Conservation (phyloP, 2,113 vertebrate species). For the Pterocles burchelli region DNA sequence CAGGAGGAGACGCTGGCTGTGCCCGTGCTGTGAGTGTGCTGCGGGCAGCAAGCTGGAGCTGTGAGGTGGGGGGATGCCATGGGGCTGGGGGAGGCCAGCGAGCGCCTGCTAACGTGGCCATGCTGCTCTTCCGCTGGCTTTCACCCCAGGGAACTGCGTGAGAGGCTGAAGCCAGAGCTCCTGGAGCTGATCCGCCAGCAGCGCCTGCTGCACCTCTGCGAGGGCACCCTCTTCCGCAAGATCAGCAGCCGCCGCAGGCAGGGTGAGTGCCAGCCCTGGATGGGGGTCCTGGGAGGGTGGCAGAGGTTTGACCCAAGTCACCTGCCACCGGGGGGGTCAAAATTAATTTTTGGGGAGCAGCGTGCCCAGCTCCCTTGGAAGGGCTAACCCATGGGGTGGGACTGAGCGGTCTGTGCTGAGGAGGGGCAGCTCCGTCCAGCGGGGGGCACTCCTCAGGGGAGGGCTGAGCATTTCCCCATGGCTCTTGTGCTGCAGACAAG, state of each 20-base stretch:
- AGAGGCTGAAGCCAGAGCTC: conserved; percentile 92
- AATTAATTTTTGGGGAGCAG: neutral
- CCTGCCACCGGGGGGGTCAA: rapidly evolving
- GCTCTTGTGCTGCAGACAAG: conserved; percentile 81
- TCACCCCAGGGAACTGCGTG: conserved; percentile 84
- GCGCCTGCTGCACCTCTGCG: conserved; percentile 90
- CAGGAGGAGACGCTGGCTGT: conserved; percentile 93
- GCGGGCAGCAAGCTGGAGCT: rapidly evolving
- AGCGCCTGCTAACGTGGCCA: rapidly evolving
- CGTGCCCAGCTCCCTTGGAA: too few species aligned
- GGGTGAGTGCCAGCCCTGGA: conserved; percentile 71
- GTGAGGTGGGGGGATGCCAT: rapidly evolving
- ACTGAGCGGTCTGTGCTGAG: neutral
- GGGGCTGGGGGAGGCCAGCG: rapidly evolving
- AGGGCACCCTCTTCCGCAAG: conserved; percentile 93
- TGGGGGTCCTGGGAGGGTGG: rapidly evolving
- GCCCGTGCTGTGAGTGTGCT: conserved; percentile 83
- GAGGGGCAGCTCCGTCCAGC: neutral
- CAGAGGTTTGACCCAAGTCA: neutral
- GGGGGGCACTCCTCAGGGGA: rapidly evolving
- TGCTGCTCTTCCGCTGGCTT: neutral
- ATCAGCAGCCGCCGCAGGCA: conserved; percentile 94
- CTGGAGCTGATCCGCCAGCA: conserved; percentile 92
- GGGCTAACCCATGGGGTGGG: neutral
- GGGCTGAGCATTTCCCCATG: neutral